These are phyloP conservation scores for Cosmia pyralina DNA, from an alignment of 2,888 invertebrate genomes.

Conservation along the genomic window DNA sequence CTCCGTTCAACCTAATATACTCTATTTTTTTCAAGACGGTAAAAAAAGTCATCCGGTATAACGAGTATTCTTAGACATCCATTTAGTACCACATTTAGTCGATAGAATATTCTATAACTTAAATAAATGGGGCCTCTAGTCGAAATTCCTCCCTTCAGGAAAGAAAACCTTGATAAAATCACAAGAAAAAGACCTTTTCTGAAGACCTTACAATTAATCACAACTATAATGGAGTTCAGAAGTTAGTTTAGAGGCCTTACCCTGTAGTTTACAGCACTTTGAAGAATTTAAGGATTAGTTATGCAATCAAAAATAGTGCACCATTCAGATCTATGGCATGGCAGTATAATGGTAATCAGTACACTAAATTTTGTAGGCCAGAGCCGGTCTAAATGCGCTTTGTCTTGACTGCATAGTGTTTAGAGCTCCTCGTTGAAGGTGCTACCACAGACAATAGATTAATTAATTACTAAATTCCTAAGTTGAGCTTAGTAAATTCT, in stretches of 20 bases:
- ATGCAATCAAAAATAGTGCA: conserved; percentile 20
- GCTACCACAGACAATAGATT: conserved; percentile 35
- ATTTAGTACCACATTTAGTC: conserved; percentile 46
- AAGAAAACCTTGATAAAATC: background rate
- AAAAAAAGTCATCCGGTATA: no score
- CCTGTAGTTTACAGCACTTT: conserved; percentile 57
- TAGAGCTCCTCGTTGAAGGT: conserved; percentile 13
- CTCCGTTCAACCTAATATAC: no score
- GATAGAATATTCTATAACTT: background rate
- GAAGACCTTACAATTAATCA: conserved; percentile 62
- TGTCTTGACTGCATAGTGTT: conserved; percentile 1
- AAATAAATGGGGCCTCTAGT: background rate
- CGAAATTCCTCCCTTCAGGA: background rate
- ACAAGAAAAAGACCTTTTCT: conserved; percentile 1
- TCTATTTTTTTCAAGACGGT: no score
- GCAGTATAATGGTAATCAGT: background rate
- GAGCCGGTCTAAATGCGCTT: background rate
- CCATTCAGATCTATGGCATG: conserved; percentile 2
- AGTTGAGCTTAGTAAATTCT: conserved; percentile 59
- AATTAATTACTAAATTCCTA: conserved; percentile 41
- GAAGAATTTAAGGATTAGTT: conserved; percentile 21
- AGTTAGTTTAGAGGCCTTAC: conserved; percentile 57
- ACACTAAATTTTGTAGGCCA: conserved; percentile 6
- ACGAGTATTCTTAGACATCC: conserved; percentile 39
- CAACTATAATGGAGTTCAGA: conserved; percentile 68